Evolutionary conservation across 2,113 vertebrate genomes (phyloP).

Genomic region (Seriola aureovittata): DNA sequence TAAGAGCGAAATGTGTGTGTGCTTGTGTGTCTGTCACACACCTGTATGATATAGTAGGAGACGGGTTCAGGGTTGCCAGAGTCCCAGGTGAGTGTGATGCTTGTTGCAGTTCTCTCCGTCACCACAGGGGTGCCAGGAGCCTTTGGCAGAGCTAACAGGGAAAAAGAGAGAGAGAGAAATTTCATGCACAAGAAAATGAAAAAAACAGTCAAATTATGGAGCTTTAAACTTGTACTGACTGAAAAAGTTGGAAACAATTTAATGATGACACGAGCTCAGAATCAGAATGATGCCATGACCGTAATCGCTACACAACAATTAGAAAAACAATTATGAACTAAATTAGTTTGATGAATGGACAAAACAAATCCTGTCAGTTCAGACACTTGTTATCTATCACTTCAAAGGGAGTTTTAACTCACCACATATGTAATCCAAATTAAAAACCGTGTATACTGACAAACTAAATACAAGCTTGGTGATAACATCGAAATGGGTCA

Average conservation of each 20-base stretch:
- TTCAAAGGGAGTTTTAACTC: neutral
- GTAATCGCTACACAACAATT: conserved; percentile 2
- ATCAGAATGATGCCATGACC: neutral
- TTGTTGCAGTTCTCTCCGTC: conserved; percentile 97
- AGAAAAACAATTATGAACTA: conserved; percentile 5
- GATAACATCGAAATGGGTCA: neutral
- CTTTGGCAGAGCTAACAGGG: conserved; percentile 91
- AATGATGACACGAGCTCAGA: neutral
- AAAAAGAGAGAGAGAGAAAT: neutral
- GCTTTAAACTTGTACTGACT: neutral
- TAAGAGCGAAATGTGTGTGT: neutral
- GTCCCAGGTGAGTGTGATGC: conserved; percentile 98
- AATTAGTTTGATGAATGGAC: neutral
- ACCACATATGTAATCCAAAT: conserved; percentile 13
- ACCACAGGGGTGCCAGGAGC: conserved; percentile 93
- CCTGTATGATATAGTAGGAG: conserved; percentile 94
- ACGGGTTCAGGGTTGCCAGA: conserved; percentile 98
- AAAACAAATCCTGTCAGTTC: neutral
- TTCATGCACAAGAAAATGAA: neutral
- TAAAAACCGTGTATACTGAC: neutral
- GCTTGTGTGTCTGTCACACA: conserved; percentile 32
- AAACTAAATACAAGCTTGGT: neutral
- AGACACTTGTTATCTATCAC: neutral
- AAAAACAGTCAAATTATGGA: neutral
- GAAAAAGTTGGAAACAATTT: neutral